phyloP scores from a whole-genome alignment of 2,113 vertebrate species.

The Glaucomys volans region DNA sequence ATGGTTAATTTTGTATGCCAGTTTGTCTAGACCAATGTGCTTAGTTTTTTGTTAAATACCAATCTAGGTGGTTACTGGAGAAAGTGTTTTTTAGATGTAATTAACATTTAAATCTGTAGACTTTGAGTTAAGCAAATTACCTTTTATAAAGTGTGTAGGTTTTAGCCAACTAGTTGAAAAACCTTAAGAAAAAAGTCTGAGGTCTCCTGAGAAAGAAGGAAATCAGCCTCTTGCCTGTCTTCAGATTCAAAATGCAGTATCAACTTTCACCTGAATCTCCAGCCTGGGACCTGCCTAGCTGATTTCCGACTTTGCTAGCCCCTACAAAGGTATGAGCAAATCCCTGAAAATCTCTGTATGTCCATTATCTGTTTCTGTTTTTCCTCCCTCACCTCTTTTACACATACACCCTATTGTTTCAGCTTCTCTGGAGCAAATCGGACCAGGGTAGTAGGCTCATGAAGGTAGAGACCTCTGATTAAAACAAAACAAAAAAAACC shows the following conservation, averaged over 20 bases:
- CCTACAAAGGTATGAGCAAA: background rate
- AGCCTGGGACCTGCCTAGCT: background rate
- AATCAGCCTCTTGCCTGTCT: background rate
- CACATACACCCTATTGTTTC: background rate
- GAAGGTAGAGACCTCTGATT: background rate
- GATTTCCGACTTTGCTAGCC: background rate
- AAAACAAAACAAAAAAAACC: conserved; percentile 30
- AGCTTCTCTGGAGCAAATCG: background rate
- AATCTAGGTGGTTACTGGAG: background rate
- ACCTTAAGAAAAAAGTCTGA: background rate
- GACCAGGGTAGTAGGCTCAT: background rate
- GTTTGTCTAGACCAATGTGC: background rate
- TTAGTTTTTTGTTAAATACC: background rate
- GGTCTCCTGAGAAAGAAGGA: background rate
- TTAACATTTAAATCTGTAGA: background rate
- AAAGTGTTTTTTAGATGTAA: background rate
- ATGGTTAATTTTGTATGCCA: background rate
- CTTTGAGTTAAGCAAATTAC: conserved; percentile 15
- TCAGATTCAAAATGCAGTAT: background rate
- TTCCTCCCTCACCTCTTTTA: too few relatives aligned
- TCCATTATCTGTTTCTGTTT: too few relatives aligned
- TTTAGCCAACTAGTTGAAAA: background rate
- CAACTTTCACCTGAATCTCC: background rate
- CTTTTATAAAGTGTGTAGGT: background rate
- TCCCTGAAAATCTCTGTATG: background rate